Conservation (phyloP, 2,113 vertebrate genomes). For the Callipepla squamata region DNA sequence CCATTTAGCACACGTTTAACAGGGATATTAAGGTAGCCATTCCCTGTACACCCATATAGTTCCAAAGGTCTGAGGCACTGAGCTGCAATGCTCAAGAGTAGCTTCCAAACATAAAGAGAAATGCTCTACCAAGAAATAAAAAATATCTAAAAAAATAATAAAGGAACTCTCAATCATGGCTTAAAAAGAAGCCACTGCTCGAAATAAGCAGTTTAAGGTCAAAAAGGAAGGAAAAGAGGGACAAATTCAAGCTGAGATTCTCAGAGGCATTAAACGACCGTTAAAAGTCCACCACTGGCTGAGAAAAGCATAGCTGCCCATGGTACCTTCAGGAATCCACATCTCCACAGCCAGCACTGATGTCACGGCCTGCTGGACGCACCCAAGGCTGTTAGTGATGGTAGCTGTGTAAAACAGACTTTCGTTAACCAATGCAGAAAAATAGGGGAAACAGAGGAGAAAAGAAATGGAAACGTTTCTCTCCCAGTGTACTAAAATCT, state of each 20-base stretch:
- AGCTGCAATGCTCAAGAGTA: background rate
- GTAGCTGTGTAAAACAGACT: background rate
- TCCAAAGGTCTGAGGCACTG: background rate
- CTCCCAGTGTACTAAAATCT: background rate
- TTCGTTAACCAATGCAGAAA: background rate
- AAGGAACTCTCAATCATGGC: background rate
- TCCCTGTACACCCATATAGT: background rate
- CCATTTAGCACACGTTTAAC: background rate
- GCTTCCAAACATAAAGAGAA: slow-evolving; percentile 1
- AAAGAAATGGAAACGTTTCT: background rate
- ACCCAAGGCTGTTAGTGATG: background rate
- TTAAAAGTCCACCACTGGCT: background rate
- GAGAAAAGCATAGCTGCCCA: background rate
- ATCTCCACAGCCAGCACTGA: background rate
- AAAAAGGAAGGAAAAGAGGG: background rate
- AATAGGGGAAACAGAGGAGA: background rate
- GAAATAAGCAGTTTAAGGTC: background rate
- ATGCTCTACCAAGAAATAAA: background rate
- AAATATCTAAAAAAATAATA: background rate
- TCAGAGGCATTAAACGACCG: background rate
- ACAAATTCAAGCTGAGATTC: background rate
- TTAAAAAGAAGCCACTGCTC: background rate
- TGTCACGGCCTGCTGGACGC: fast-evolving
- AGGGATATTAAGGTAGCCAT: background rate
- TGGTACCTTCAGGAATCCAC: background rate